Evolutionary conservation across 2,113 vertebrate species (phyloP).

Genomic region (Pseudopipra pipra): DNA sequence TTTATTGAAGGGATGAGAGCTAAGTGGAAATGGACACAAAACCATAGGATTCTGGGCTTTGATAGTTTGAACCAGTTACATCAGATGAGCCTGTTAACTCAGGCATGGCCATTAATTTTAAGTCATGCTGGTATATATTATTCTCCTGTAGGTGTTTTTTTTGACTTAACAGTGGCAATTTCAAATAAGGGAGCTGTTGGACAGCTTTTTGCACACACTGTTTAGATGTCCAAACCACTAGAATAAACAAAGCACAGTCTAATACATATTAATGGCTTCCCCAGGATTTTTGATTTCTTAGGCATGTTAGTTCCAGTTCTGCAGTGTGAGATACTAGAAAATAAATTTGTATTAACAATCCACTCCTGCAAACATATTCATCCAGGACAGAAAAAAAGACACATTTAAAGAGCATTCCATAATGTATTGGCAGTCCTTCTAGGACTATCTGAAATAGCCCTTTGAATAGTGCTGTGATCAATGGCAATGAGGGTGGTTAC

Average conservation of each 20-base stretch:
- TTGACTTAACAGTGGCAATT: neutral
- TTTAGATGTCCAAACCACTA: neutral
- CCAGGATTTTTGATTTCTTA: neutral
- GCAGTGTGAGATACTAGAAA: neutral
- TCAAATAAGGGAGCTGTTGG: neutral
- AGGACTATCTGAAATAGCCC: neutral
- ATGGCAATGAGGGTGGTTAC: neutral
- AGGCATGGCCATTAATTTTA: neutral
- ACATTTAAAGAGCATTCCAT: neutral
- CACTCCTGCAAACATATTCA: neutral
- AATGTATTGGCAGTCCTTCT: neutral
- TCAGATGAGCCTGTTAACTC: neutral
- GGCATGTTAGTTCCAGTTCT: neutral
- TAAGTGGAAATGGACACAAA: neutral
- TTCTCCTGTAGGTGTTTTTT: neutral
- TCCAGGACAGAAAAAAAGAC: neutral
- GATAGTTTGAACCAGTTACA: neutral
- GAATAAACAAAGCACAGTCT: neutral
- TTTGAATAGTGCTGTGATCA: neutral
- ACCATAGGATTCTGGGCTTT: neutral
- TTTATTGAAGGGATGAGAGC: neutral
- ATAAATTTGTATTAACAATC: neutral
- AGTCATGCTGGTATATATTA: neutral
- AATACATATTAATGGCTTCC: neutral
- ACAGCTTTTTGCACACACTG: neutral